Evolutionary conservation across 2,888 invertebrate genomes (phyloP).

Genomic region (Pharmacophagus antenor): DNA sequence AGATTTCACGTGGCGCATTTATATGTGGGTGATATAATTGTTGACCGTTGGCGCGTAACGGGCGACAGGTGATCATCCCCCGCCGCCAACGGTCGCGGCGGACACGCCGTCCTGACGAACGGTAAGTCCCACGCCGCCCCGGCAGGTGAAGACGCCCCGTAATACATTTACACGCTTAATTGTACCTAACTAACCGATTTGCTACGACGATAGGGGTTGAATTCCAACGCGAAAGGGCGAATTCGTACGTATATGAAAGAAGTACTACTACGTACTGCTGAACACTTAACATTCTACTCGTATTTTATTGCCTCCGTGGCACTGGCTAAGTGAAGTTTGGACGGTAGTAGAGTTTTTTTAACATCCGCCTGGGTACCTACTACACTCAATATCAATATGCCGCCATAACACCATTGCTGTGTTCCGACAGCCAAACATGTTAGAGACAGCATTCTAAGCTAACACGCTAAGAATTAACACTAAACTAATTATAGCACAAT

Average conservation of each 20-base stretch:
- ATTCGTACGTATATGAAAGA: neutral
- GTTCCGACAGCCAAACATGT: too few relatives aligned
- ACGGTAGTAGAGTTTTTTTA: too few relatives aligned
- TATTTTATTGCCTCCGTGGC: neutral
- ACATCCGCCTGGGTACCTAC: too few relatives aligned
- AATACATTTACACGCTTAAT: constrained; percentile 48
- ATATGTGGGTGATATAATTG: constrained; percentile 78
- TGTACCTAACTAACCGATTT: constrained; percentile 48
- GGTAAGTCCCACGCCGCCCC: constrained; percentile 72
- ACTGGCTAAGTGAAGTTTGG: too few relatives aligned
- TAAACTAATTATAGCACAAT: too few relatives aligned
- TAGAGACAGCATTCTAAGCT: too few relatives aligned
- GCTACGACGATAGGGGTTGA: constrained; percentile 16
- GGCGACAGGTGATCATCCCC: constrained; percentile 78
- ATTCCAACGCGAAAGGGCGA: constrained; percentile 11
- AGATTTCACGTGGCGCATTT: constrained; percentile 70
- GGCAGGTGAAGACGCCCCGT: constrained; percentile 65
- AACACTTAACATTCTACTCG: neutral
- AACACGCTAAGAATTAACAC: too few relatives aligned
- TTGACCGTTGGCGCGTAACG: constrained; percentile 79
- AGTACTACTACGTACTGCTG: neutral
- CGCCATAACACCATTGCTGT: too few relatives aligned
- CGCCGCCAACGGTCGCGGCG: constrained; percentile 69
- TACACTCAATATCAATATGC: too few relatives aligned
- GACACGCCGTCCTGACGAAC: constrained; percentile 70